Conservation (phyloP, 2,888 invertebrate species). For the Clusia tigrina region DNA sequence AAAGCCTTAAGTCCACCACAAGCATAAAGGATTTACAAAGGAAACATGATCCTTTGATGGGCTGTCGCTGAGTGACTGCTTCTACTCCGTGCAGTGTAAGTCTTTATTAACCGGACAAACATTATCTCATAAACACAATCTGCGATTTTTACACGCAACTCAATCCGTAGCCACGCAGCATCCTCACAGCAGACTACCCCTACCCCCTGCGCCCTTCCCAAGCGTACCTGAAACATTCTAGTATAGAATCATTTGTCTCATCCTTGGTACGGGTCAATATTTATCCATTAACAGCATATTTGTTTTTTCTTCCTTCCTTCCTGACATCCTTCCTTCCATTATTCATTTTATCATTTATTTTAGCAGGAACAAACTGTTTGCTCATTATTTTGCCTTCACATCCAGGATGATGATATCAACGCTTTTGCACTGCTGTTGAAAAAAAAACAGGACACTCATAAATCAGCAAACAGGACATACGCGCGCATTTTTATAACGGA, state of each 20-base stretch:
- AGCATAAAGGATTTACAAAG: background rate
- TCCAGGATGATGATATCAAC: too few relatives aligned
- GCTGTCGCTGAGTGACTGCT: background rate
- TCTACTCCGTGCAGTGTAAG: too few relatives aligned
- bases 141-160: slow-evolving; percentile 25
- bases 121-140: slow-evolving; percentile 17
- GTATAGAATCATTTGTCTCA: slow-evolving; percentile 12
- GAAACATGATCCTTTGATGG: background rate
- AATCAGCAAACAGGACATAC: slow-evolving; percentile 25
- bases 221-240: background rate
- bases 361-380: too few relatives aligned
- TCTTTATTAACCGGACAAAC: background rate
- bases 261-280: slow-evolving; percentile 16
- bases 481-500: slow-evolving; percentile 26
- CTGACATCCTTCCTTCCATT: too few relatives aligned
- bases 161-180: background rate
- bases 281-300: background rate
- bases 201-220: background rate
- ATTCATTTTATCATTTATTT: too few relatives aligned
- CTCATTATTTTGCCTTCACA: too few relatives aligned
- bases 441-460: slow-evolving; percentile 22
- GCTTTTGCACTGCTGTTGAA: background rate
- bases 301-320: too few relatives aligned
- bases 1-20: slow-evolving; percentile 16
- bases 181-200: background rate